Conservation (phyloP, 2,797 vertebrate species). For the Hypotaenidia philippensis region DNA sequence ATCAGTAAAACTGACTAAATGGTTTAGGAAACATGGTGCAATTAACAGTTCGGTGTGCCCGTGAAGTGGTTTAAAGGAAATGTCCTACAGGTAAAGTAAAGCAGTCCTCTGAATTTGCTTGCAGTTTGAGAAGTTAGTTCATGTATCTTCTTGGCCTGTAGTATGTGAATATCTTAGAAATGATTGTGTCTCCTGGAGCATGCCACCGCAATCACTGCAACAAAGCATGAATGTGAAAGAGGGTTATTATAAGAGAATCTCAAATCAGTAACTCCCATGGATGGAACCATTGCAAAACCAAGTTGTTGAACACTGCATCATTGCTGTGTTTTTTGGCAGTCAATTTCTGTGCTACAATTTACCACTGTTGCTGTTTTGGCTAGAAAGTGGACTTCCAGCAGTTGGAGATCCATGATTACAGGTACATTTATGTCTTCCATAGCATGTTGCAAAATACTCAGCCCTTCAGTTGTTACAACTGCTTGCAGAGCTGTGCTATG, state of each 20-base stretch:
- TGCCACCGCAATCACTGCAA: background rate
- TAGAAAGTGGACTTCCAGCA: background rate
- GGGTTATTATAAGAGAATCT: background rate
- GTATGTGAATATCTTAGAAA: background rate
- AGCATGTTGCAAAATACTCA: background rate
- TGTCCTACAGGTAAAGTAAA: background rate
- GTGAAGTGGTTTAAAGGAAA: background rate
- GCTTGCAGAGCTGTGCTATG: background rate
- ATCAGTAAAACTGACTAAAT: background rate
- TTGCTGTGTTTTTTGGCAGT: background rate
- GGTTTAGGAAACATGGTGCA: background rate
- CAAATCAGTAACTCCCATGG: background rate
- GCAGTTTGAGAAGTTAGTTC: background rate
- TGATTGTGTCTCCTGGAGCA: background rate
- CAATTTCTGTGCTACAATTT: background rate
- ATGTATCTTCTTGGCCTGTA: background rate
- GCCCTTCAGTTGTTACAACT: background rate
- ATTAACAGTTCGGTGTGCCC: background rate
- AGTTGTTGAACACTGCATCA: background rate
- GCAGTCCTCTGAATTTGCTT: background rate
- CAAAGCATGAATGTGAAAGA: background rate
- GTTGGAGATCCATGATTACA: background rate
- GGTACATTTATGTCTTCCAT: background rate
- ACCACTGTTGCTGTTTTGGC: accelerated
- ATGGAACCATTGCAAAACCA: background rate